A percentile compares a stretch with the other conserved stretches of the same genome.
phyloP scores from a whole-genome alignment of 1,140 invertebrate species.

The Penaeus indicus region DNA sequence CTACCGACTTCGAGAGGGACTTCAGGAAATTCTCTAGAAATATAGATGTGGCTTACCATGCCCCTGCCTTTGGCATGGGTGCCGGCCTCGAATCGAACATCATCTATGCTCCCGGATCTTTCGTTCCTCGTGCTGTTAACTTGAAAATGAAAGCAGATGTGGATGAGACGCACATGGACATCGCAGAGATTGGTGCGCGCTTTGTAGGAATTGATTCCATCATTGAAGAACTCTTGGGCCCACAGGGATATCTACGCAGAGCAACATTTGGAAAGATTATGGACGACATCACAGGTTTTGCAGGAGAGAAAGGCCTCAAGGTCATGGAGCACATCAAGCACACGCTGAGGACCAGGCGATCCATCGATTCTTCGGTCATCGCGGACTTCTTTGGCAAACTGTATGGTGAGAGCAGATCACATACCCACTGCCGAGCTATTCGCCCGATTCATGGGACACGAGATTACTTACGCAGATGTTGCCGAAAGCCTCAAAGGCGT shows the following conservation, averaged over 20 bases:
- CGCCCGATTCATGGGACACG: slow-evolving; percentile 51
- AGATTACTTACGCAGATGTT: slow-evolving; percentile 30
- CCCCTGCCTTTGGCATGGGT: slow-evolving; percentile 30
- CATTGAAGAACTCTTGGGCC: slow-evolving; percentile 39
- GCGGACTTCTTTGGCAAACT: slow-evolving; percentile 15
- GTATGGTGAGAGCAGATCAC: background rate
- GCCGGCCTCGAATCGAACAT: slow-evolving; percentile 51
- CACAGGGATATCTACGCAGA: slow-evolving; percentile 35
- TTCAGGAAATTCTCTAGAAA: slow-evolving; percentile 46
- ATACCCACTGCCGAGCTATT: slow-evolving; percentile 39
- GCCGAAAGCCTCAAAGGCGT: slow-evolving; percentile 22
- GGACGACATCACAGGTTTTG: background rate
- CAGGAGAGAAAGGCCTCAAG: slow-evolving; percentile 1
- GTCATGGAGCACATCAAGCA: slow-evolving; percentile 17
- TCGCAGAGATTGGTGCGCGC: slow-evolving; percentile 44
- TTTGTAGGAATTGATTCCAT: slow-evolving; percentile 45
- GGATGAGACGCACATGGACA: slow-evolving; percentile 31
- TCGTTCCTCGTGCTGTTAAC: slow-evolving; percentile 37
- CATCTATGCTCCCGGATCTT: slow-evolving; percentile 51
- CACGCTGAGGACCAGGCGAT: background rate
- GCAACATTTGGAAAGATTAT: slow-evolving; percentile 29
- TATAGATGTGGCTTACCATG: slow-evolving; percentile 39
- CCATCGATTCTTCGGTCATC: slow-evolving; percentile 8
- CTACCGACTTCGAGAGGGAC: slow-evolving; percentile 34
- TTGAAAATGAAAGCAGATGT: slow-evolving; percentile 31